Evolutionary conservation across 1,140 invertebrate species (phyloP), one percentile per base, ranked within the genome.

Genomic region (Theocolax elegans): DNA sequence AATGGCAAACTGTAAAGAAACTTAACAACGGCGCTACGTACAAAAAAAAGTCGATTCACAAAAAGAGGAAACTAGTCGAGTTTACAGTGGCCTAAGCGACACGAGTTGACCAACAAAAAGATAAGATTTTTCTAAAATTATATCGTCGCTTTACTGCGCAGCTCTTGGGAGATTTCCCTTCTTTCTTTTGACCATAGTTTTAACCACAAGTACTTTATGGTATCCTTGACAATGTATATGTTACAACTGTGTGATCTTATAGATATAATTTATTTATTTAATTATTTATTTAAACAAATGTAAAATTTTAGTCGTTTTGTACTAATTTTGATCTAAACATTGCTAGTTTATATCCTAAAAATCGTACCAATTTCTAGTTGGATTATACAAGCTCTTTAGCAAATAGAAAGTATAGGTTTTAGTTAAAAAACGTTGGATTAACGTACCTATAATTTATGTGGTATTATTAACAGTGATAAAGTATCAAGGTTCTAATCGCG

Each of bases 61-160:
- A 13, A 54, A 17, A 54, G 9, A 56, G 8, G 31, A 56, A 38
- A 56, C 3, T 21, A 23, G 6, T 12, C 27, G 48, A 65, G 48
- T 40, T 53, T 9, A 38, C 51, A 51, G 21, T 65, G 40, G 31
- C 21, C 17, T 17, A 65, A 65, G 29, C 17, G 2, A 23, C 2
- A 27, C 60, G 15, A 49, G n/a, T 31, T 35, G n/a, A 65, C 48
- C 31, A 25, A 65, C 62, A 65, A 65, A 65, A 65, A 51, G 48
- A 53, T 53, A 53, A 53, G 8, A 53, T 35, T 21, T 63, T 63
- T 63, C 40, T 15, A n/a, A 62, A 62, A 44, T 15, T 19, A 17
- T 17, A n/a, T n/a, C 19, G 25, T n/a, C n/a, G 12, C n/a, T 29
- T 13, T 53, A 44, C 38, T 25, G 15, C 31, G 58, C 23, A 60